phyloP scores from a whole-genome alignment of 2,113 vertebrate species.

The Stictonetta naevosa region DNA sequence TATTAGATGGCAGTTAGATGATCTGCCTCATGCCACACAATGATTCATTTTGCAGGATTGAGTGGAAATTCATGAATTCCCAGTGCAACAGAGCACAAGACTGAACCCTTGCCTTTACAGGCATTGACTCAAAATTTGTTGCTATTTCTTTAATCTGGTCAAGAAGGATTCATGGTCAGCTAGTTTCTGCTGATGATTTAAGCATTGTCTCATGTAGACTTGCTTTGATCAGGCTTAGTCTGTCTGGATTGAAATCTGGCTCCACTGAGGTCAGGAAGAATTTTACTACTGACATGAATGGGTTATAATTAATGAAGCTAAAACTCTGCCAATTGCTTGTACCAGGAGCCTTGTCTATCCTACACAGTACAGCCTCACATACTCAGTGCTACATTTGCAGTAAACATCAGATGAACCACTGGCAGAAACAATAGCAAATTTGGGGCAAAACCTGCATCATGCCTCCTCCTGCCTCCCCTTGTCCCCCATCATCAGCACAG shows the following conservation, averaged over 20 bases:
- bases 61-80: neutral
- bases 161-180: neutral
- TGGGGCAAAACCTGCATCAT: neutral
- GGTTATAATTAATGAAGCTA: neutral
- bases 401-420: neutral
- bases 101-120: neutral
- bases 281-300: neutral
- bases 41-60: neutral
- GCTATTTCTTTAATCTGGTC: neutral
- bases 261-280: neutral
- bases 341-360: neutral
- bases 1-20: neutral
- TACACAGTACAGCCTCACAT: neutral
- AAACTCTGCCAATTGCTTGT: neutral
- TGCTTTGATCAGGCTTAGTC: neutral
- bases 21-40: neutral
- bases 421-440: neutral
- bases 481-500: neutral
- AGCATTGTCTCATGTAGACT: neutral
- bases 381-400: neutral
- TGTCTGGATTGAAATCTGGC: neutral
- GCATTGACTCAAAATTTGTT: neutral
- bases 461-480: neutral
- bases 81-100: neutral
- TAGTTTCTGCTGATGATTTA: neutral